These are phyloP conservation scores for Crotalus horridus DNA, from an alignment of 2,113 vertebrate species.

Conservation along the genomic window DNA sequence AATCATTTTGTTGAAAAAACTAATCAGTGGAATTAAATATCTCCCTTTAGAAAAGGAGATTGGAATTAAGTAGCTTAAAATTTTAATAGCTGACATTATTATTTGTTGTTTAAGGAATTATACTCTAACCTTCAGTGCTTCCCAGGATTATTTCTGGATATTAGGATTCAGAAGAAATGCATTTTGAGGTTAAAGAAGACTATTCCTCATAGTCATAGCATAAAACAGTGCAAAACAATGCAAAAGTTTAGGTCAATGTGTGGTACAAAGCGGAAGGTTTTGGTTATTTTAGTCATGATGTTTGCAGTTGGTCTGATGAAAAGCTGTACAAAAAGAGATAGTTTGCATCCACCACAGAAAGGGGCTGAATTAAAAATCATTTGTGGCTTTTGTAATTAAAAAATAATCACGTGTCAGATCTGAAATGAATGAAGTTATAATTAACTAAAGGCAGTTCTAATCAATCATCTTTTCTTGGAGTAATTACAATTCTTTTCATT, in stretches of 20 bases:
- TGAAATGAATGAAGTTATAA: constrained; percentile 40
- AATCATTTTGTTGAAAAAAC: background rate
- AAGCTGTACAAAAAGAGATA: background rate
- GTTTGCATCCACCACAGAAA: background rate
- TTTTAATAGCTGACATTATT: background rate
- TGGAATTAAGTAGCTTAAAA: background rate
- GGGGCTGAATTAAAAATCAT: background rate
- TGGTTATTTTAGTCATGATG: background rate
- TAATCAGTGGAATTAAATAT: background rate
- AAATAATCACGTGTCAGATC: constrained; percentile 32
- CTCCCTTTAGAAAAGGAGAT: background rate
- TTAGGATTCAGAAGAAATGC: background rate
- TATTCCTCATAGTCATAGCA: background rate
- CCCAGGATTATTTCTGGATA: background rate
- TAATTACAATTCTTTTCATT: constrained; percentile 53
- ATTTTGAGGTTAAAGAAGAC: background rate
- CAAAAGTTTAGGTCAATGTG: background rate
- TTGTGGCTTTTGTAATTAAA: constrained; percentile 17
- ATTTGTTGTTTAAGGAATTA: background rate
- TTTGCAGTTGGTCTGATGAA: background rate
- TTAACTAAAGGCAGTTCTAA: constrained; percentile 31
- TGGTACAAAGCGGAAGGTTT: background rate
- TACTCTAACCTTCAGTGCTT: background rate
- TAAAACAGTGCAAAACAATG: background rate
- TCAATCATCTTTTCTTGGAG: constrained; percentile 19